Percentiles rank a stretch among this genome's conserved stretches.
These are phyloP conservation scores for Agonopterix subpropinquella DNA, from an alignment of 2,888 invertebrate species.

Conservation along the genomic window DNA sequence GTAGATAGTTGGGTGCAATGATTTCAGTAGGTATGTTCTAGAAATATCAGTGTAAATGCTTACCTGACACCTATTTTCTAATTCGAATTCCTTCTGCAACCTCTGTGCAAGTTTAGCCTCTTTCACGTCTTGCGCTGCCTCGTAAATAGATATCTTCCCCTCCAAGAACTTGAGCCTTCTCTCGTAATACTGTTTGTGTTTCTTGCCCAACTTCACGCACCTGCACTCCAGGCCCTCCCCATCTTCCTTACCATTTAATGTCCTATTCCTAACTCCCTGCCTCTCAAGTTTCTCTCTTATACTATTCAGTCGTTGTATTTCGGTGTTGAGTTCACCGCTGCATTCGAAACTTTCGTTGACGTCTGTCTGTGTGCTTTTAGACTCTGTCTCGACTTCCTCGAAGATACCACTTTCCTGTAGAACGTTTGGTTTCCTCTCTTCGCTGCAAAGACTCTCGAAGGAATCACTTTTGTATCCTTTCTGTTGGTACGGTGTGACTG, in stretches of 20 bases:
- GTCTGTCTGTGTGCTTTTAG: conserved; percentile 74
- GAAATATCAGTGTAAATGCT: conserved; percentile 1
- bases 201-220: conserved; percentile 72
- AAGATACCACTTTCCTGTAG: conserved; percentile 86
- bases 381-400: conserved; percentile 74
- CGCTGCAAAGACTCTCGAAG: conserved; percentile 59
- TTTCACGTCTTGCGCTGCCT: conserved; percentile 79
- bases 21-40: too few species aligned
- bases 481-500: conserved; percentile 78
- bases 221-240: conserved; percentile 64
- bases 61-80: conserved; percentile 70
- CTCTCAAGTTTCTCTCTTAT: conserved; percentile 78
- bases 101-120: conserved; percentile 77
- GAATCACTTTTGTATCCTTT: conserved; percentile 67
- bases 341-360: conserved; percentile 71
- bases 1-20: too few species aligned
- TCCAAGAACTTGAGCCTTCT: conserved; percentile 79
- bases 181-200: conserved; percentile 79
- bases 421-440: conserved; percentile 72
- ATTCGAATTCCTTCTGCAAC: conserved; percentile 76
- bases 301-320: conserved; percentile 79
- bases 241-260: conserved; percentile 55
- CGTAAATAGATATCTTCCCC: conserved; percentile 79
- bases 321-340: conserved; percentile 73
- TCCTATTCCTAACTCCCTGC: conserved; percentile 71